Evolutionary conservation across 2,888 invertebrate species (phyloP).

Genomic region (Drepanosiphum platanoidis): DNA sequence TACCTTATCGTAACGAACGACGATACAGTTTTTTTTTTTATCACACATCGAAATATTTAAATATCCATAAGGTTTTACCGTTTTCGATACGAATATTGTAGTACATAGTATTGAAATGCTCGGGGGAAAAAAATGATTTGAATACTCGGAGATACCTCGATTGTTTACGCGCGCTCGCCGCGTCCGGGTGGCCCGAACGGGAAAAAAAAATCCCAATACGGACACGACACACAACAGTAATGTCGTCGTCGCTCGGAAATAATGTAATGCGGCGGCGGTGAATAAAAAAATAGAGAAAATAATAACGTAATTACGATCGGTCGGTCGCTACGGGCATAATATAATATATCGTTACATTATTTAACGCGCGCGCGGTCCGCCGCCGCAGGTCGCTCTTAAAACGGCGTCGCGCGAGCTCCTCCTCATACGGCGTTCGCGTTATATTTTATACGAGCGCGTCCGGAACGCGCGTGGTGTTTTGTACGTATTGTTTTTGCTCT

Average conservation of each 20-base stretch:
- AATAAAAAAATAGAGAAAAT: not conserved
- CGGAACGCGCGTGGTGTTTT: not conserved
- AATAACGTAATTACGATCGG: not conserved
- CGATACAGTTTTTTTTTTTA: too few species aligned
- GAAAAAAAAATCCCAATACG: conserved; percentile 1
- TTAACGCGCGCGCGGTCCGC: not conserved
- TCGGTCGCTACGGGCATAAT: not conserved
- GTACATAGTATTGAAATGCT: too few species aligned
- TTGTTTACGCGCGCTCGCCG: not conserved
- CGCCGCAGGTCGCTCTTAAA: not conserved
- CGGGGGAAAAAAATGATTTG: too few species aligned
- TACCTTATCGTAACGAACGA: too few species aligned
- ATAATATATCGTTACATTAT: too few species aligned
- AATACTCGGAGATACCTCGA: too few species aligned
- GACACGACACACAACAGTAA: not conserved
- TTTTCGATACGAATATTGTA: too few species aligned
- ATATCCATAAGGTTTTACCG: too few species aligned
- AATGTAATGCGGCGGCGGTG: not conserved
- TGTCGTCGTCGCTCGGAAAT: not conserved
- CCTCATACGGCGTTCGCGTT: too few species aligned
- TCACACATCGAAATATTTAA: too few species aligned
- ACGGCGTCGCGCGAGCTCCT: not conserved
- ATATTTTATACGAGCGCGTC: not conserved
- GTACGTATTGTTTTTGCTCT: too few species aligned
- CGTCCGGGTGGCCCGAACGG: not conserved